Percentiles rank a stretch among this genome's conserved stretches.
phyloP scores from a whole-genome alignment of 2,797 vertebrate species.

The Sebastes vulpes region DNA sequence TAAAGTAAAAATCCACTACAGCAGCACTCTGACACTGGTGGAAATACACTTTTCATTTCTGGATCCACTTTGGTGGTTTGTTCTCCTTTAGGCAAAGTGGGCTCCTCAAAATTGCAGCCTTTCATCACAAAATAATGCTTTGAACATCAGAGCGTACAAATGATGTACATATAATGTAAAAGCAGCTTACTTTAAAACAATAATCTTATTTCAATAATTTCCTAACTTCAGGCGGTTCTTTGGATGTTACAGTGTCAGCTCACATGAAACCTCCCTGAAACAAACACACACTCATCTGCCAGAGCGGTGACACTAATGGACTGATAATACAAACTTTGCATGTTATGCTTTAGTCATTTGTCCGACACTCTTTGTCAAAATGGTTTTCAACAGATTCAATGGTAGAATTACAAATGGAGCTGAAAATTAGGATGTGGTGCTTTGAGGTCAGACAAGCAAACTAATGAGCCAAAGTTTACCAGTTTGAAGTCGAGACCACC shows the following conservation, averaged over 20 bases:
- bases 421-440: too few species aligned
- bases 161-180: conserved; percentile 10
- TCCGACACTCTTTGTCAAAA: neutral
- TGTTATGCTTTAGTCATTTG: too few species aligned
- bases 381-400: neutral
- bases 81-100: conserved; percentile 15
- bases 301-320: neutral
- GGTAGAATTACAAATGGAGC: neutral
- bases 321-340: too few species aligned
- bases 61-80: conserved; percentile 10
- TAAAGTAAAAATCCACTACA: neutral
- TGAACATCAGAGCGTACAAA: conserved; percentile 17
- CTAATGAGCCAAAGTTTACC: neutral
- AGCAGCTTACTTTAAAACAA: conserved; percentile 14
- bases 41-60: conserved; percentile 18
- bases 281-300: neutral
- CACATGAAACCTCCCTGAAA: neutral
- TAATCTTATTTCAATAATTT: neutral
- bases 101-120: conserved; percentile 15
- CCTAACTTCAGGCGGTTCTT: neutral
- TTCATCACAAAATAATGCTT: conserved; percentile 48
- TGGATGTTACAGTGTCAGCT: neutral
- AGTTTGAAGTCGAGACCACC: neutral
- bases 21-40: neutral
- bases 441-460: neutral